These are phyloP conservation scores for Alentia gelatinosa DNA, from an alignment of 2,888 invertebrate genomes.

Conservation along the genomic window DNA sequence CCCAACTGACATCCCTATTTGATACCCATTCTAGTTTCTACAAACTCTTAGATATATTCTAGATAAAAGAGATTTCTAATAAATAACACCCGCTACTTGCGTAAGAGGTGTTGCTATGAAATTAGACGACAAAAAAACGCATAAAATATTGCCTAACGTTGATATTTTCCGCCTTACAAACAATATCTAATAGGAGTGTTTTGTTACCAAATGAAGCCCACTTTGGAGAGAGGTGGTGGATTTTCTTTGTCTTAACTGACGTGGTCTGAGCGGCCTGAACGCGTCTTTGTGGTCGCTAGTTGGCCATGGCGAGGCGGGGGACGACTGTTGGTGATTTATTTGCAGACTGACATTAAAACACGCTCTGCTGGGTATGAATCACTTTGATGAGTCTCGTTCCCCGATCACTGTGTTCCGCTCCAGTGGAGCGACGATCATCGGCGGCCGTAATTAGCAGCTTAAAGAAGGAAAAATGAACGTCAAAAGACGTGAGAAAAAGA, in stretches of 20 bases:
- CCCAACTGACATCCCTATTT: no score
- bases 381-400: background rate
- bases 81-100: no score
- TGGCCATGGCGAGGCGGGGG: background rate
- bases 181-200: background rate
- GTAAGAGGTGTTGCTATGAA: no score
- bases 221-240: background rate
- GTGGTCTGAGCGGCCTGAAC: background rate
- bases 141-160: no score
- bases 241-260: background rate
- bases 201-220: background rate
- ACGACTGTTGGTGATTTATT: background rate
- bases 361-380: background rate
- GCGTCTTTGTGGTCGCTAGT: background rate
- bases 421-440: background rate
- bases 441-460: background rate
- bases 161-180: no score
- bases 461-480: no score
- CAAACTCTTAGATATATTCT: no score
- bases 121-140: no score
- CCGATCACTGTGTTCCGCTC: background rate
- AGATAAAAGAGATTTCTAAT: no score
- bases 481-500: no score
- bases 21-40: no score
- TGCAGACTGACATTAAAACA: background rate